Percentiles rank a stretch among this genome's conserved stretches.
Evolutionary conservation across 2,113 vertebrate genomes (phyloP).

Genomic region (Neofelis nebulosa): DNA sequence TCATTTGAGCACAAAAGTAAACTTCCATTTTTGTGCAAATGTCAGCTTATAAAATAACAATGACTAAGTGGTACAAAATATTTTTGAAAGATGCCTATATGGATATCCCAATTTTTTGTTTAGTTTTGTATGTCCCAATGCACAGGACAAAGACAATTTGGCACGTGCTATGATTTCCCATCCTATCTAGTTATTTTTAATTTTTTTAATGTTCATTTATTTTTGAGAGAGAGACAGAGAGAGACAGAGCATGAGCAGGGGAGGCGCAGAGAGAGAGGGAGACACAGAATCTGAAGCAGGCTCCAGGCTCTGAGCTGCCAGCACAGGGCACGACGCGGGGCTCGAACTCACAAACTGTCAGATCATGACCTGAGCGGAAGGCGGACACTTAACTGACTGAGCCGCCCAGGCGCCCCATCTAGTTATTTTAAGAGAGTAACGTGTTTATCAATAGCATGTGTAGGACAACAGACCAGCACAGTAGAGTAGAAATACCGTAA

Average conservation of each 20-base stretch:
- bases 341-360: too few relatives aligned
- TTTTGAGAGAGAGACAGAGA: too few relatives aligned
- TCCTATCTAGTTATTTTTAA: neutral
- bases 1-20: neutral
- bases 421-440: neutral
- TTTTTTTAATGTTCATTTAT: too few relatives aligned
- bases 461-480: neutral
- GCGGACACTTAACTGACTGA: too few relatives aligned
- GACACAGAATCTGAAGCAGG: too few relatives aligned
- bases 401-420: neutral
- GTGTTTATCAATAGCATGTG: neutral
- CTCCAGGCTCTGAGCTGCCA: too few relatives aligned
- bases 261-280: too few relatives aligned
- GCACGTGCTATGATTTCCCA: neutral
- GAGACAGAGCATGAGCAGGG: too few relatives aligned
- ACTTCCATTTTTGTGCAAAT: neutral
- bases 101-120: neutral
- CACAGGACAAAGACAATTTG: neutral
- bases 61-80: neutral
- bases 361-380: too few relatives aligned
- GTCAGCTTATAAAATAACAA: constrained; percentile 43
- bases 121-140: neutral
- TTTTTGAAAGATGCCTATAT: neutral
- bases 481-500: neutral
- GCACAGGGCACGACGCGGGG: too few relatives aligned